These are phyloP conservation scores for Heliangelus exortis DNA, from an alignment of 2,797 vertebrate species.

Conservation along the genomic window DNA sequence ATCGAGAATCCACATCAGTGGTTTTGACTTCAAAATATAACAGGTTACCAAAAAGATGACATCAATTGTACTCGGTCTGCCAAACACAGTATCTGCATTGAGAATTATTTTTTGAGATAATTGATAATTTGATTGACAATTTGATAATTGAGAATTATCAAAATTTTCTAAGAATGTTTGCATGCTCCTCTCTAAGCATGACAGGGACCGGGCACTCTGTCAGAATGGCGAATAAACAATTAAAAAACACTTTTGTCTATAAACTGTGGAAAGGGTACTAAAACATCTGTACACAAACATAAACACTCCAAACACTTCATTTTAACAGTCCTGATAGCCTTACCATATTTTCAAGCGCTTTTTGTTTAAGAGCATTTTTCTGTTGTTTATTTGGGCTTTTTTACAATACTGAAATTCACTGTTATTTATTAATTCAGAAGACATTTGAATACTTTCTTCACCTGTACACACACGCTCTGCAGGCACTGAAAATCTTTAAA, in stretches of 20 bases:
- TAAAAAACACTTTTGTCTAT: not conserved
- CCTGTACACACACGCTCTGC: not conserved
- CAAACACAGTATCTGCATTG: not conserved
- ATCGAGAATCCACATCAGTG: fast-evolving
- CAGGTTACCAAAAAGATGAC: not conserved
- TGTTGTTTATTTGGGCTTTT: not conserved
- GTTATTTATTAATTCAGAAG: not conserved
- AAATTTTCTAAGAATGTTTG: not conserved
- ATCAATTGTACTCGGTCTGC: too few relatives aligned
- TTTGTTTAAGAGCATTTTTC: not conserved
- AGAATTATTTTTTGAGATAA: fast-evolving
- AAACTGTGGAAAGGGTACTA: not conserved
- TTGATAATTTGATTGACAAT: too few relatives aligned
- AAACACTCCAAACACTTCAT: not conserved
- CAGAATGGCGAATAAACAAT: not conserved
- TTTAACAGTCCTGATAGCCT: not conserved
- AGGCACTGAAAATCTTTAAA: not conserved
- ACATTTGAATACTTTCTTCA: not conserved
- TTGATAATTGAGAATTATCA: fast-evolving
- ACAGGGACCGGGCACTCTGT: not conserved
- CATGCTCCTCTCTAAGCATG: not conserved
- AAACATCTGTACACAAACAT: not conserved
- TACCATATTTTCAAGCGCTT: not conserved
- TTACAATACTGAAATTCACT: not conserved
- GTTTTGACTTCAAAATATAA: not conserved